Percentiles rank a stretch among this genome's conserved stretches.
Conservation (phyloP, 2,113 vertebrate genomes). For the Semnopithecus entellus region DNA sequence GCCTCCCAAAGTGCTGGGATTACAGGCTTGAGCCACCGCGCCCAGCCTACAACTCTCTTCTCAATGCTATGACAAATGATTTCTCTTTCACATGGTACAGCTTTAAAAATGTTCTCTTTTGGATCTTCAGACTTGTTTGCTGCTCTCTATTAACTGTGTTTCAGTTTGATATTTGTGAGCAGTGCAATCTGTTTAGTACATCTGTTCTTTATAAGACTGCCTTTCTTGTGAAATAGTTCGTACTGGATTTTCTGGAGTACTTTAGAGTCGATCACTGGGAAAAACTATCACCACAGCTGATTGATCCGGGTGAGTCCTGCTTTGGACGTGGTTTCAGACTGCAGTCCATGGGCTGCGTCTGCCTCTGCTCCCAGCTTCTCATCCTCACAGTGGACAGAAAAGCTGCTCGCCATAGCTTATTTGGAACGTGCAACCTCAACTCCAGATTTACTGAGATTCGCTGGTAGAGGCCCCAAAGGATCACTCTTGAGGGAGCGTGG, state of each 20-base stretch:
- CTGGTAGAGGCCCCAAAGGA: neutral
- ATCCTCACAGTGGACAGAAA: neutral
- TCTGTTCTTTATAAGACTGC: neutral
- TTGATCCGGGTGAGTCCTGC: rapidly evolving
- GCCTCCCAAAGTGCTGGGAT: too few relatives aligned
- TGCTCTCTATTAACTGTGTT: neutral
- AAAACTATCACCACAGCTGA: neutral
- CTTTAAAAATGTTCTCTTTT: neutral
- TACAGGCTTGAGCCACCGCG: too few relatives aligned
- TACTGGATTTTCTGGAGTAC: neutral
- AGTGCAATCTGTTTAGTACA: neutral
- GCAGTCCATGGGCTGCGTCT: rapidly evolving
- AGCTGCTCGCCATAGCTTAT: neutral
- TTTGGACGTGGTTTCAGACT: neutral
- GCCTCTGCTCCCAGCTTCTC: neutral
- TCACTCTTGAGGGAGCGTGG: neutral
- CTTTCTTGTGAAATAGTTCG: neutral
- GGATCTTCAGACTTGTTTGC: neutral
- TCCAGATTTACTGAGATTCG: too few relatives aligned
- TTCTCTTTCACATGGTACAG: neutral
- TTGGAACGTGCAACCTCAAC: neutral
- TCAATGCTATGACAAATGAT: neutral
- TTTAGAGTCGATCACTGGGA: neutral
- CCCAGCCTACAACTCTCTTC: neutral
- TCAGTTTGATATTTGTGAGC: neutral